Percentiles rank a stretch among this genome's conserved stretches.
Conservation (phyloP, 2,113 vertebrate genomes). For the Rissa tridactyla region DNA sequence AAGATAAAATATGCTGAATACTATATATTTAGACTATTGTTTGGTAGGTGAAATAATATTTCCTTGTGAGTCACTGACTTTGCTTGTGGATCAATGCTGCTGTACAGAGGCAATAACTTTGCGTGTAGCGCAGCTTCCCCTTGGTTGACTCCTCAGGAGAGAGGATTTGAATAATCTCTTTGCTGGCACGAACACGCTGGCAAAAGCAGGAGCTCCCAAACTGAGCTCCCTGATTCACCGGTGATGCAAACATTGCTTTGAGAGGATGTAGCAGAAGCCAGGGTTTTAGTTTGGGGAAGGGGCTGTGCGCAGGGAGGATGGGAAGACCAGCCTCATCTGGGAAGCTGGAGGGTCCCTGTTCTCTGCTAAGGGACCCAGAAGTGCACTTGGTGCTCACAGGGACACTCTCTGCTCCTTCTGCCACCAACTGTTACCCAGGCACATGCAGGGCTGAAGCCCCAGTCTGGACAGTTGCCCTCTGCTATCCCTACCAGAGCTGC, state of each 20-base stretch:
- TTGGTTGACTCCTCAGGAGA: background rate
- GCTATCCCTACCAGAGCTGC: background rate
- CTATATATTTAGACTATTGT: slow-evolving; percentile 37
- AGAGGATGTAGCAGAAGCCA: background rate
- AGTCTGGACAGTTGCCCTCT: background rate
- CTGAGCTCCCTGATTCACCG: background rate
- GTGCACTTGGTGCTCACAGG: background rate
- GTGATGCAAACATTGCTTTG: background rate
- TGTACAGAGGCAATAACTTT: background rate
- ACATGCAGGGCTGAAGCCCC: background rate
- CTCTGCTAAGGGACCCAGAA: background rate
- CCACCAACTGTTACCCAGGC: background rate
- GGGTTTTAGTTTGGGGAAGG: background rate
- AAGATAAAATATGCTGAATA: slow-evolving; percentile 42
- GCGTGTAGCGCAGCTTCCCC: background rate
- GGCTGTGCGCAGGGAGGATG: background rate
- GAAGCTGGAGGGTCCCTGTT: background rate
- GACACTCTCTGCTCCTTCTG: background rate
- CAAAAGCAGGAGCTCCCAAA: background rate
- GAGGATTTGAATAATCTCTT: slow-evolving; percentile 11
- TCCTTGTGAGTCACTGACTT: slow-evolving; percentile 40
- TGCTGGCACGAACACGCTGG: background rate
- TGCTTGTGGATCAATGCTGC: background rate
- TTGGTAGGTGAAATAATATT: slow-evolving; percentile 11
- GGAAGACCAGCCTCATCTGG: background rate